Percentiles rank a stretch among this genome's conserved stretches.
Conservation (phyloP, 2,113 vertebrate genomes). For the Rhadina sibilatrix region DNA sequence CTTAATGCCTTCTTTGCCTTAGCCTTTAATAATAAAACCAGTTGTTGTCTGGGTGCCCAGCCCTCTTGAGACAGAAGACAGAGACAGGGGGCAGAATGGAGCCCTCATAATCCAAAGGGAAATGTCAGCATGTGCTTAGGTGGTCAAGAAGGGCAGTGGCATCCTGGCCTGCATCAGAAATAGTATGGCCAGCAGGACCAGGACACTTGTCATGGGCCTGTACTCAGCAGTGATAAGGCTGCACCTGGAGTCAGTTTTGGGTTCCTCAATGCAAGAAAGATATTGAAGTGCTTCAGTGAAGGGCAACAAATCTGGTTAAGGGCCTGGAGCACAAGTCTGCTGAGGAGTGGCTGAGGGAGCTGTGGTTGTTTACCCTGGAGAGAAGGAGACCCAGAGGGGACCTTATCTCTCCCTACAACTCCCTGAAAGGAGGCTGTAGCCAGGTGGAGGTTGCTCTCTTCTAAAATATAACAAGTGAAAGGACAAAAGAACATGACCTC, state of each 20-base stretch:
- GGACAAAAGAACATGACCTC: not conserved
- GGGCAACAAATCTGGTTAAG: rapidly evolving
- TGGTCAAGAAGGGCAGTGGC: not conserved
- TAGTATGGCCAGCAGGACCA: not conserved
- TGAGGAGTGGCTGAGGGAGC: not conserved
- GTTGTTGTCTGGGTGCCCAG: not conserved
- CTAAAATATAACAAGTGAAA: not conserved
- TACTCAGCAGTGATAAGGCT: not conserved
- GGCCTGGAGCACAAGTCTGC: not conserved
- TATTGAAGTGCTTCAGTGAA: not conserved
- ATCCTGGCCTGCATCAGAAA: not conserved
- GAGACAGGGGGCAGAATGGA: not conserved
- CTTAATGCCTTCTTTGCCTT: not conserved
- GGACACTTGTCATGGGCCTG: no score
- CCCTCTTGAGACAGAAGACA: not conserved
- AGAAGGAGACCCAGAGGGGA: not conserved
- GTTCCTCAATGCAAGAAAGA: not conserved
- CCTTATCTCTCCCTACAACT: not conserved
- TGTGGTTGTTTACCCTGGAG: not conserved
- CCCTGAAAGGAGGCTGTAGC: not conserved
- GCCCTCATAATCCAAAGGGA: not conserved
- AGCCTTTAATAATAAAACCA: not conserved
- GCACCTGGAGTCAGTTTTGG: not conserved
- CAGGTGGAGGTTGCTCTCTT: rapidly evolving
- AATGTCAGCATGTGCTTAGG: not conserved